Base-by-base conservation (phyloP, 2,113 vertebrate species). In the Tragelaphus imberbis region DNA sequence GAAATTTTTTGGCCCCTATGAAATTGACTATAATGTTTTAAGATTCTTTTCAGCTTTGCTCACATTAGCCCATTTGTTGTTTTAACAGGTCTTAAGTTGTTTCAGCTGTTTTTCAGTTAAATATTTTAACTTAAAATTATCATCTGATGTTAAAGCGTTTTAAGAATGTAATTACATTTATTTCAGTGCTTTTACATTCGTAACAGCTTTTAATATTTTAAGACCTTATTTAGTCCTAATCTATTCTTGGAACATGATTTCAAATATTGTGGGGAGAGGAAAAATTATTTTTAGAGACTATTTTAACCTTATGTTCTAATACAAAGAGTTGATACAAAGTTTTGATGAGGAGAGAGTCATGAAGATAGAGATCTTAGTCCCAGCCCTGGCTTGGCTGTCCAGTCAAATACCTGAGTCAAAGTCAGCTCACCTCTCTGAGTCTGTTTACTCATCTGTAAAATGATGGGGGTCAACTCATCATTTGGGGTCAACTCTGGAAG, bases 61-160 rank as follows among this genome's bases (percentile, higher is more conserved):
- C 86, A 91, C 51, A 91, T 90, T 81, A 61, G 36, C 51, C 68
- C 53, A 61, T 63, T 91, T 96, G 92, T 95, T 97, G 88, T 88
- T 96, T 97, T 96, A 95, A 96, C 51, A 91, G 81, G 90, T 89
- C 82, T 82, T 88, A 94, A 95, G 95, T 97, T 97, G 90, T 97
- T 97, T 95, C 97, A 97, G 96, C 86, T 98, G 95, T 65, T 96
- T 97, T 96, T 95, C 4, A 2, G 65, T 94, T 59, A 96, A 92
- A 95, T 63, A 63, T 7, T 96, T 95, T 90, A 94, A 91, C 84
- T 92, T 91, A 23, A 92, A 95, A 81, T 55, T 79, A 30, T 79
- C 58, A 53, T 56, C 87, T 15, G 44, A 79, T 30, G 53, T 90
- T 92, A 27, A 1, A 92, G 82, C 56, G 51, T 92, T 93, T 94